Percentiles rank a stretch among this genome's conserved stretches.
phyloP scores from a whole-genome alignment of 1,140 invertebrate genomes.

The Andrena cerasifolii region DNA sequence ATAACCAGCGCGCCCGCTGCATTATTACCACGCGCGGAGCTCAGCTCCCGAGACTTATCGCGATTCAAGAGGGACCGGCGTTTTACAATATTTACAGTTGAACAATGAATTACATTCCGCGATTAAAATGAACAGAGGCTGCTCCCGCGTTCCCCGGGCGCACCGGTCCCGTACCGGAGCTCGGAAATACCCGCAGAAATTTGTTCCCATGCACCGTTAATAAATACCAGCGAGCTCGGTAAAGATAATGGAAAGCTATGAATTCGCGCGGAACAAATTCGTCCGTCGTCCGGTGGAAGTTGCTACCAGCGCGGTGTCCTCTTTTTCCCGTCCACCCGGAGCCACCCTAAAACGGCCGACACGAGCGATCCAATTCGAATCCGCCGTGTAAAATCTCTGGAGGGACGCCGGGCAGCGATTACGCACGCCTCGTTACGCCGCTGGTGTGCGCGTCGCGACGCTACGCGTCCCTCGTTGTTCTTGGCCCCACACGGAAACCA shows the following conservation, averaged over 20 bases:
- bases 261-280: background rate
- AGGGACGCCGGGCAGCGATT: conserved; percentile 27
- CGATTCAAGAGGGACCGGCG: background rate
- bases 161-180: background rate
- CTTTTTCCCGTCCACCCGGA: no score
- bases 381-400: background rate
- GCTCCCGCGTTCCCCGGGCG: background rate
- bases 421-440: conserved; percentile 40
- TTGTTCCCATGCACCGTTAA: background rate
- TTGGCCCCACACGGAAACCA: conserved; percentile 37
- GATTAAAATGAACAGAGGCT: background rate
- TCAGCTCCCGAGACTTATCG: background rate
- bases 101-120: background rate
- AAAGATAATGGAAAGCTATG: conserved; percentile 14
- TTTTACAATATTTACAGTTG: conserved; percentile 18
- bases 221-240: background rate
- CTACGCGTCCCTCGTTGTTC: conserved; percentile 37
- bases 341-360: no score
- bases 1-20: conserved; percentile 11
- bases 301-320: background rate
- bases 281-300: background rate
- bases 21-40: conserved; percentile 8
- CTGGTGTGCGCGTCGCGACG: background rate
- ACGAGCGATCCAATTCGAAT: conserved; percentile 1
- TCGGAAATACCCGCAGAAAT: background rate